Evolutionary conservation across 37 sponge, comb jelly and placozoan genomes (phyloP), one percentile per base, ranked within the genome.

Genomic region (Bolinopsis microptera): DNA sequence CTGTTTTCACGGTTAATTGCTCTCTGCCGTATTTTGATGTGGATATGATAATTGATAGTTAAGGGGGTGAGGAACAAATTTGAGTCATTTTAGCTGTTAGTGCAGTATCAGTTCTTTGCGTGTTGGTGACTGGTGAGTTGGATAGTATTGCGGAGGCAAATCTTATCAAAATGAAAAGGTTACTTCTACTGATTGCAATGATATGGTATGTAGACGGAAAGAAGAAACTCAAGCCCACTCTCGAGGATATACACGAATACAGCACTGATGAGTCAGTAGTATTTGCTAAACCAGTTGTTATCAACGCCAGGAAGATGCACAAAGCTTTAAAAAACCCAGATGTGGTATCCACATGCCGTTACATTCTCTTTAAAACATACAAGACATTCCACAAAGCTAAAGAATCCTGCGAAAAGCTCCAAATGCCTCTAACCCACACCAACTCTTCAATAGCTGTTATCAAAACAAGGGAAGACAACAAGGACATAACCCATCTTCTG

Each of bases 361-460:
- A 72, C 75, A 72, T 72, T 3, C 31, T 72, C 27, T 72, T 72
- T n/a, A 72, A 72, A 72, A 72, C 75, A 28, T 72, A 24, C 75
- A 72, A 72, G 75, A 72, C 13, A n/a, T 72, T 72, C 75, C 18
- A 21, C n/a, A n/a, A 72, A 2, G 75, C 75, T 5, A n/a, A 72
- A 28, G 25, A 3, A 72, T n/a, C 75, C 18, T 72, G 75, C 31
- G 13, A 48, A 48, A 48, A 48, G 5, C 5, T 48, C 5, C 61
- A 48, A 18, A 48, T 48, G 61, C 61, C 61, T 48, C 13, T 48
- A 13, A 48, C 61, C 61, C 61, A 48, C 13, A 48, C 5, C 5
- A 48, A 48, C 61, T 5, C 9, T 18, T 48, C 61, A 13, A 48
- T 48, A 5, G 61, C 61, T 5, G 61, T 48, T 18, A 48, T 48